Percentiles rank a stretch among this genome's conserved stretches.
Conservation (phyloP, 2,888 invertebrate species). For the Latheticus oryzae region DNA sequence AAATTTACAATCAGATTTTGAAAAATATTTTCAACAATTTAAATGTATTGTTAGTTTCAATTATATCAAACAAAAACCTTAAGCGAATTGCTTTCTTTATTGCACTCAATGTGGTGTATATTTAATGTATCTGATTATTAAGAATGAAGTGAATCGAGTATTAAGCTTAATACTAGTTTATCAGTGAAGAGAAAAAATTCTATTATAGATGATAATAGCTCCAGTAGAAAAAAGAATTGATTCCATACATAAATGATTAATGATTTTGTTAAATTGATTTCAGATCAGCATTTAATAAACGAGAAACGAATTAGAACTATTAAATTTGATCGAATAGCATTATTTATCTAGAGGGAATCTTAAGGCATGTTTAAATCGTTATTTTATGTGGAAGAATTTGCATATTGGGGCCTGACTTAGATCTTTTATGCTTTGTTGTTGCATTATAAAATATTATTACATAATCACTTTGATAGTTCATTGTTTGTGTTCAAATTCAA, state of each 20-base stretch:
- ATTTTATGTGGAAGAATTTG: slow-evolving; percentile 45
- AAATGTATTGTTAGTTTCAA: too few species aligned
- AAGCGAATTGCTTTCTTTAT: too few species aligned
- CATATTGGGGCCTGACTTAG: slow-evolving; percentile 44
- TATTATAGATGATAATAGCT: slow-evolving; percentile 30
- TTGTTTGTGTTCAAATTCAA: slow-evolving; percentile 26
- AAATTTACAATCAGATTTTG: slow-evolving; percentile 54
- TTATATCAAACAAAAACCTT: too few species aligned
- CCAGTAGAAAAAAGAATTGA: slow-evolving; percentile 26
- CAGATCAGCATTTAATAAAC: too few species aligned
- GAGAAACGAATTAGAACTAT: too few species aligned
- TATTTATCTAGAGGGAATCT: slow-evolving; percentile 40
- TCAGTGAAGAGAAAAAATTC: slow-evolving; percentile 28
- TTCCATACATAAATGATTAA: slow-evolving; percentile 29
- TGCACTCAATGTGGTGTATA: too few species aligned
- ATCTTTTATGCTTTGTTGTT: slow-evolving; percentile 43
- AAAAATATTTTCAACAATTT: too few species aligned
- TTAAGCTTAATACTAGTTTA: slow-evolving; percentile 30
- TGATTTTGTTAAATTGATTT: slow-evolving; percentile 36
- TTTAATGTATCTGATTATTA: slow-evolving; percentile 32
- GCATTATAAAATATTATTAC: slow-evolving; percentile 38
- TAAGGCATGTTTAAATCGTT: slow-evolving; percentile 44
- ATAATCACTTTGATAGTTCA: slow-evolving; percentile 18
- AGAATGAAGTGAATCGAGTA: slow-evolving; percentile 30
- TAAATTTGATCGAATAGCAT: slow-evolving; percentile 39